These are phyloP conservation scores for Eristalinus sepulchralis DNA, from an alignment of 2,888 invertebrate genomes.

Conservation along the genomic window DNA sequence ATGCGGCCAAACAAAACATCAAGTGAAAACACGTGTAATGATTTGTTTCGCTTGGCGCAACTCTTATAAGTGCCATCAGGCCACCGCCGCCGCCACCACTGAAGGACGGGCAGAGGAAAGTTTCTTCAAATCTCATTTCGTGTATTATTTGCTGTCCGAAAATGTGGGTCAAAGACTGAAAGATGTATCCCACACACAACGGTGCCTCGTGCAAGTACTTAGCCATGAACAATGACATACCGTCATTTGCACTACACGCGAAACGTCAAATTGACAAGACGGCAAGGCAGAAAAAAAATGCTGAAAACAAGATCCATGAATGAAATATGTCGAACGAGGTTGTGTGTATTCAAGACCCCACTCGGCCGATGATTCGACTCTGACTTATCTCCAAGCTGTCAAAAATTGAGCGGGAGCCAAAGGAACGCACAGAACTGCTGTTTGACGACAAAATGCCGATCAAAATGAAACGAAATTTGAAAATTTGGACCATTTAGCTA, in stretches of 20 bases:
- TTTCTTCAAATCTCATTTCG: background rate
- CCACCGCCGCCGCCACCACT: background rate
- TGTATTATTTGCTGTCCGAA: background rate
- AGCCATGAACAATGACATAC: background rate
- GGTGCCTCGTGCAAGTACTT: slow-evolving; percentile 40
- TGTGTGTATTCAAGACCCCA: slow-evolving; percentile 8
- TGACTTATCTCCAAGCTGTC: background rate
- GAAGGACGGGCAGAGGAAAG: background rate
- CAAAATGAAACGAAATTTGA: background rate
- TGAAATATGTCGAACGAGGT: slow-evolving; percentile 30
- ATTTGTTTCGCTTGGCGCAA: slow-evolving; percentile 4
- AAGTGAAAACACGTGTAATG: slow-evolving; percentile 23
- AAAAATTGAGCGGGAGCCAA: background rate
- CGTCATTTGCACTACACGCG: background rate
- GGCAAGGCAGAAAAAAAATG: background rate
- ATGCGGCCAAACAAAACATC: background rate
- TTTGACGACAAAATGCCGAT: slow-evolving; percentile 7
- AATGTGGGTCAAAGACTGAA: slow-evolving; percentile 39
- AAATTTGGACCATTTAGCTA: slow-evolving; percentile 27
- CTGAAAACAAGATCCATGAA: slow-evolving; percentile 12
- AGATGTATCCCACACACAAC: slow-evolving; percentile 32
- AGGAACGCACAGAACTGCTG: background rate
- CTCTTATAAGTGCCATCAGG: slow-evolving; percentile 1
- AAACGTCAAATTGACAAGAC: slow-evolving; percentile 1
- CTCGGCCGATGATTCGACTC: slow-evolving; percentile 1